A percentile compares a stretch with the other conserved stretches of the same genome.
phyloP scores from a whole-genome alignment of 2,888 invertebrate species.

The Spisula subtruncata region DNA sequence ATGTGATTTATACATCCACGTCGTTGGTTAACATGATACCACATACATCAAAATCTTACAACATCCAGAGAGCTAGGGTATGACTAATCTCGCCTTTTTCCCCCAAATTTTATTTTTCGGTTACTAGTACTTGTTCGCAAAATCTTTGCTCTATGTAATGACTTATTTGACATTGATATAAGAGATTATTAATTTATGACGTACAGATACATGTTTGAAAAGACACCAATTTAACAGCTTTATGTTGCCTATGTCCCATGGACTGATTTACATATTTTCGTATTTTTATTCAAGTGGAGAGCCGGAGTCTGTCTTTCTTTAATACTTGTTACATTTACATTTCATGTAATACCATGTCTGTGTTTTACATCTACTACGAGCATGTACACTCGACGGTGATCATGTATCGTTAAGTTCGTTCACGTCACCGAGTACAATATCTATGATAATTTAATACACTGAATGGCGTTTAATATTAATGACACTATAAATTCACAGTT shows the following conservation, averaged over 20 bases:
- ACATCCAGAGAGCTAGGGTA: not conserved
- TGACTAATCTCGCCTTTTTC: conserved; percentile 12
- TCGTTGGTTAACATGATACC: not conserved
- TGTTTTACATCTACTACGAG: not conserved
- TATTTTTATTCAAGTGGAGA: not conserved
- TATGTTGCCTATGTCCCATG: not conserved
- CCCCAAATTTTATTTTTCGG: not conserved
- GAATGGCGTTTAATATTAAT: not conserved
- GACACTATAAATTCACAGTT: not conserved
- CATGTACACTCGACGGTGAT: not conserved
- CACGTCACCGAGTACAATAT: not conserved
- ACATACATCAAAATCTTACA: conserved; percentile 13
- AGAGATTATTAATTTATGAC: conserved; percentile 43
- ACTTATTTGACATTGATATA: conserved; percentile 42
- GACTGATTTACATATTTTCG: conserved; percentile 34
- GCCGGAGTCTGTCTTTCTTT: not conserved
- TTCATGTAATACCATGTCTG: not conserved
- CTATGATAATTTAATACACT: conserved; percentile 1
- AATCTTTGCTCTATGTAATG: not conserved
- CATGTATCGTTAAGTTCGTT: not conserved
- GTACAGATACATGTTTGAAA: conserved; percentile 8
- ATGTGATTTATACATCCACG: conserved; percentile 2
- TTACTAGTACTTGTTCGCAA: conserved; percentile 1
- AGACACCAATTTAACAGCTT: not conserved
- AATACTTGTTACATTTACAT: not conserved